phyloP scores from a whole-genome alignment of 2,113 vertebrate genomes.

The Crypturellus undulatus region DNA sequence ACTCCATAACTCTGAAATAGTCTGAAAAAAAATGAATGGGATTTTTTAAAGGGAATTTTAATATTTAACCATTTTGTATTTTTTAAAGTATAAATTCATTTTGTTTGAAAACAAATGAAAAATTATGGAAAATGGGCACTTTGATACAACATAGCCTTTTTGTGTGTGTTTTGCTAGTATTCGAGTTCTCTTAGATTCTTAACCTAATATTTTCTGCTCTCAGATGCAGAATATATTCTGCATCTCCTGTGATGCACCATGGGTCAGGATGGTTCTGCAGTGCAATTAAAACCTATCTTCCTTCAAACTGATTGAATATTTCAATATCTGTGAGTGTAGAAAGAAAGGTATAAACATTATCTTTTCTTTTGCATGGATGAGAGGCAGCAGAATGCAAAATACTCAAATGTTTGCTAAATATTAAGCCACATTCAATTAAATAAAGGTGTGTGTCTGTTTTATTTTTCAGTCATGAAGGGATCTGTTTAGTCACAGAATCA shows the following conservation, averaged over 20 bases:
- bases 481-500: background rate
- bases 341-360: conserved; percentile 39
- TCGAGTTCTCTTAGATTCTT: background rate
- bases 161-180: background rate
- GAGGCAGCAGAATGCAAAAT: conserved; percentile 18
- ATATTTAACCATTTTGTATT: conserved; percentile 7
- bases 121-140: background rate
- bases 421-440: background rate
- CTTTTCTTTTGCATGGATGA: conserved; percentile 37
- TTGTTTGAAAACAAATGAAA: background rate
- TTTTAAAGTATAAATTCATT: background rate
- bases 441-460: background rate
- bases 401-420: conserved; percentile 1
- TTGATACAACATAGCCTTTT: background rate
- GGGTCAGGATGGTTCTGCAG: background rate
- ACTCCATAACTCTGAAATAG: background rate
- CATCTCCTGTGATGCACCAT: background rate
- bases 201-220: background rate
- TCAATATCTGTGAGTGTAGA: conserved; percentile 39
- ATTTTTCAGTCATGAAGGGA: background rate
- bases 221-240: too few species aligned
- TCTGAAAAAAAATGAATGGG: background rate
- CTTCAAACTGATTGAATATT: conserved; percentile 47
- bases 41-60: background rate
- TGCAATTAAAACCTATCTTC: conserved; percentile 49